phyloP scores from a whole-genome alignment of 1,140 invertebrate species.

The Polypedilum pembai region DNA sequence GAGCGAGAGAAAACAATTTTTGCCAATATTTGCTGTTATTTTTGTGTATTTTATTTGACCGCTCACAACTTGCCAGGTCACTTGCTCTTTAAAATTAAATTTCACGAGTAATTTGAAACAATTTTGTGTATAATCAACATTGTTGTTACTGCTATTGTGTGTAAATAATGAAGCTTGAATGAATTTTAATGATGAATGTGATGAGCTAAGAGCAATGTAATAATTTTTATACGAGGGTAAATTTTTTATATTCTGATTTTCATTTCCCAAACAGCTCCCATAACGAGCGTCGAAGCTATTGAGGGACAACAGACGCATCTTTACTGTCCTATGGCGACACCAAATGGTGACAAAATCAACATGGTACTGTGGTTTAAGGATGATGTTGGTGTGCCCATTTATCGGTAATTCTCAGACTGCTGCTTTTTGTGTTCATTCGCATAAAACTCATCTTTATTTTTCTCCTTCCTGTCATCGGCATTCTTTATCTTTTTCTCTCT shows the following conservation, averaged over 20 bases:
- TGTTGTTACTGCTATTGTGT: not conserved
- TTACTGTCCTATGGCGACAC: conserved; percentile 49
- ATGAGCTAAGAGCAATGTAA: not conserved
- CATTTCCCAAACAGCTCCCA: conserved; percentile 42
- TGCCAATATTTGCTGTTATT: too few species aligned
- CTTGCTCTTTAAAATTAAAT: not conserved
- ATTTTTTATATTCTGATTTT: conserved; percentile 18
- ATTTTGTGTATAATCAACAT: conserved; percentile 4
- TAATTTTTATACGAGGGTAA: not conserved
- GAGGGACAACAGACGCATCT: conserved; percentile 48
- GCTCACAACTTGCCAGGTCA: not conserved
- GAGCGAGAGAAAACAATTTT: too few species aligned
- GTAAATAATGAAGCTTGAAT: not conserved
- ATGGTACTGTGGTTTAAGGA: conserved; percentile 56
- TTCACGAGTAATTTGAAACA: conserved; percentile 24
- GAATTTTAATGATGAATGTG: not conserved
- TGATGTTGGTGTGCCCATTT: conserved; percentile 49
- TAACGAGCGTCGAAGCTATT: conserved; percentile 45
- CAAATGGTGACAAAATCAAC: conserved; percentile 46
- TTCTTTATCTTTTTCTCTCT: not conserved
- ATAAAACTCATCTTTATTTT: not conserved
- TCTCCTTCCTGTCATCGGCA: not conserved
- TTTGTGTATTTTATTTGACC: not conserved
- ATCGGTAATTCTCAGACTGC: conserved; percentile 44
- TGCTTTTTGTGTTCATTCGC: not conserved